phyloP scores from a whole-genome alignment of 2,888 invertebrate species.

The Drosophila dives region DNA sequence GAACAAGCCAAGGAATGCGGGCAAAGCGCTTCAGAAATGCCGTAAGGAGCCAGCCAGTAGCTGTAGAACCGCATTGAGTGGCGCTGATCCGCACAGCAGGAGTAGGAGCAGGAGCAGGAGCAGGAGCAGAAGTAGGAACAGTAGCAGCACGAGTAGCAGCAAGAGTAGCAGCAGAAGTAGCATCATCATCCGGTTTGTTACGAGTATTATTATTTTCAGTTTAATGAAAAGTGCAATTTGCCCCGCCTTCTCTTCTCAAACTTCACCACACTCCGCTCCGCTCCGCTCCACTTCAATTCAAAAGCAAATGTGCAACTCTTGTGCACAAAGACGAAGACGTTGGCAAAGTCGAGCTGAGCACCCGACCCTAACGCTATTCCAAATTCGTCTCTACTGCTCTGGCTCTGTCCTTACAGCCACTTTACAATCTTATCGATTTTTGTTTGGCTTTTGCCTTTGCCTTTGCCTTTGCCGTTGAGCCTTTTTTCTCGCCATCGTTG shows the following conservation, averaged over 20 bases:
- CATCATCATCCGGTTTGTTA: conserved; percentile 46
- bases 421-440: conserved; percentile 73
- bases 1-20: conserved; percentile 56
- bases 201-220: conserved; percentile 62
- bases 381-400: conserved; percentile 3
- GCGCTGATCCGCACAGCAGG: conserved; percentile 36
- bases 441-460: conserved; percentile 64
- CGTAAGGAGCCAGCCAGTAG: conserved; percentile 35
- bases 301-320: conserved; percentile 71
- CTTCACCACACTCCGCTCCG: neutral
- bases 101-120: conserved; percentile 7
- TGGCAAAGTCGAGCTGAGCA: conserved; percentile 34
- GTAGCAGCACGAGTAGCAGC: neutral
- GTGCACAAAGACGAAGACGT: conserved; percentile 60
- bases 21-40: conserved; percentile 57
- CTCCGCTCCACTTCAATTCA: conserved; percentile 54
- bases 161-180: conserved; percentile 20
- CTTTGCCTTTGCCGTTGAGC: conserved; percentile 62
- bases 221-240: conserved; percentile 78
- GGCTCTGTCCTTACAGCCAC: conserved; percentile 51
- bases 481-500: conserved; percentile 47
- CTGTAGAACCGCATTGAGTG: conserved; percentile 35
- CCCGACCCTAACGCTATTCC: conserved; percentile 8
- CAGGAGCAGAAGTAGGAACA: conserved; percentile 6
- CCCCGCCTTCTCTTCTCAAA: conserved; percentile 12